Conservation (phyloP, 1,140 invertebrate genomes). For the Agraylea sexmaculata region DNA sequence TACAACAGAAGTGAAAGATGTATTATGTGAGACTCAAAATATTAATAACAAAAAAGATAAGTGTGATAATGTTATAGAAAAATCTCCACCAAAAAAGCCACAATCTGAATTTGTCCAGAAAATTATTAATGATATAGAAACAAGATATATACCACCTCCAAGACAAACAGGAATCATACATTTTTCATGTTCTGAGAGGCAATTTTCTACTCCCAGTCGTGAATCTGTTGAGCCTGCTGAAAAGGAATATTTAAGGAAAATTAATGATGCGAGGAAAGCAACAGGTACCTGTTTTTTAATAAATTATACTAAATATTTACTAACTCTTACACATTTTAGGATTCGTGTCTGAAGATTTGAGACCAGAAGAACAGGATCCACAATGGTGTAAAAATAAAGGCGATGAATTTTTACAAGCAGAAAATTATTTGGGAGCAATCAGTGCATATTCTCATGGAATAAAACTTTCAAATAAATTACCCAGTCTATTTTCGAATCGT, state of each 20-base stretch:
- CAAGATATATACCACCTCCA: constrained; percentile 40
- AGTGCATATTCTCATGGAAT: constrained; percentile 73
- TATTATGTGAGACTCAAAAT: background rate
- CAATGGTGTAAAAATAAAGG: constrained; percentile 73
- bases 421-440: constrained; percentile 67
- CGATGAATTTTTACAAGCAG: constrained; percentile 59
- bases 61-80: constrained; percentile 15
- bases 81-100: constrained; percentile 3
- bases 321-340: constrained; percentile 23
- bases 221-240: constrained; percentile 65
- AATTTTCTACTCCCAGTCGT: constrained; percentile 70
- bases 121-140: constrained; percentile 28
- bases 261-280: constrained; percentile 57
- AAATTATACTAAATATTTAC: constrained; percentile 2
- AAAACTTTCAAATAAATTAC: constrained; percentile 58
- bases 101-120: constrained; percentile 30
- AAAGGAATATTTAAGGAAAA: constrained; percentile 71
- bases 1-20: background rate
- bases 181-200: constrained; percentile 61
- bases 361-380: constrained; percentile 72
- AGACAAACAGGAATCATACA: constrained; percentile 47
- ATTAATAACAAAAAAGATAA: constrained; percentile 9
- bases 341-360: constrained; percentile 61
- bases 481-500: constrained; percentile 61
- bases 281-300: constrained; percentile 35